Evolutionary conservation across 2,113 vertebrate species (phyloP).

Genomic region (Ellobius talpinus): DNA sequence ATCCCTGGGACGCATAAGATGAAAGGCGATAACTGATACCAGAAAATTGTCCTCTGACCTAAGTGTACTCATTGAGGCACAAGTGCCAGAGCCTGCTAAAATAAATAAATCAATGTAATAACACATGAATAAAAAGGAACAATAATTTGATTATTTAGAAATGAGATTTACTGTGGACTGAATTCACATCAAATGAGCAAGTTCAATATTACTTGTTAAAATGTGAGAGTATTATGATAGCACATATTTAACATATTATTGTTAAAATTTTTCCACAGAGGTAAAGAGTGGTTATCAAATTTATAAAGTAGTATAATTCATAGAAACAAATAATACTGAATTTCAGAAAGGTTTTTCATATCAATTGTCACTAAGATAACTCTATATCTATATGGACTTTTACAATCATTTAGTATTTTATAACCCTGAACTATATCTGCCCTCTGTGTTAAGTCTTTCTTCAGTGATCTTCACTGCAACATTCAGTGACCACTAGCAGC

Average conservation of each 20-base stretch:
- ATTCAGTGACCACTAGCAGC: background rate
- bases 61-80: background rate
- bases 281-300: background rate
- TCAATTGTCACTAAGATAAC: background rate
- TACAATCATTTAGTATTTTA: background rate
- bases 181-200: background rate
- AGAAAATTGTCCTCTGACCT: background rate
- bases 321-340: background rate
- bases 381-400: background rate
- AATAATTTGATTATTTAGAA: background rate
- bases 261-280: background rate
- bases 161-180: background rate
- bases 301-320: background rate
- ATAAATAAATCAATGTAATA: background rate
- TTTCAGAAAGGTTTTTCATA: background rate
- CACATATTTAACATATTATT: background rate
- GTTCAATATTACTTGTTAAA: background rate
- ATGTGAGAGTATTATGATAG: background rate
- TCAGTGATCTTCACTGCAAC: background rate
- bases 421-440: background rate
- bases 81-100: background rate
- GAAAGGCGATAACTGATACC: background rate
- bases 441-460: background rate
- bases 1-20: background rate
- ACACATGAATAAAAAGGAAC: background rate